Evolutionary conservation across 2,888 invertebrate species (phyloP), one percentile per base, ranked within the genome.

Genomic region (Pseudeuparius sepicola): DNA sequence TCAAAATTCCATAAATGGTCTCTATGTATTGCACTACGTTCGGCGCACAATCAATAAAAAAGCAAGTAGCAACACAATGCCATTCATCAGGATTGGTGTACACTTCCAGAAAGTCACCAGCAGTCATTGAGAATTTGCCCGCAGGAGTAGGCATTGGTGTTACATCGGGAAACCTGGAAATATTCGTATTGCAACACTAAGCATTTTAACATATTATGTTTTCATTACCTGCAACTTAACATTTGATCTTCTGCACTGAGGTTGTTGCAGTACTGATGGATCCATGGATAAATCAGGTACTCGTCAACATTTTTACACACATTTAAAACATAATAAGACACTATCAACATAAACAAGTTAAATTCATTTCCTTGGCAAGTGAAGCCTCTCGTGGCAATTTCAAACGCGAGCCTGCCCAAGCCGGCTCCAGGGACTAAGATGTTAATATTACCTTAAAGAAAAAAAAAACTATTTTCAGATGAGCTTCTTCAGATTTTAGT

Each of bases 1-100:
- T 85, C 4, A 98, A 64, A 47, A 96, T 88, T 51, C 75, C 73
- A 61, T 80, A 85, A 57, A 97, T 96, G 29, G 83, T 77, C 66
- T 96, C 92, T 17, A 98, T 80, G 54, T 96, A 97, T 53, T 86
- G 83, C 3, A 96, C 82, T 11, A 97, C 81, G 60, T 98, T 98
- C 39, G 88, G 86, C 1, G 96, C 96, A 53, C 98, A 98, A 64
- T 99, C 98, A 36, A 98, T 87, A 61, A 98, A 99, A 66, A 98
- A 98, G 48, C 96, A 94, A 0, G 96, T 93, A 1, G 89, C 87
- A 0, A 99, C 79, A 56, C 89, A 92, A 54, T 93, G 78, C 85
- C 93, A 94, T 31, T 76, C 71, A 41, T 80, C 74, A 25, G 65
- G 52, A 24, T 72, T 71, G 2, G 70, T 76, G 56, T 85, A 85